Evolutionary conservation across 1,140 invertebrate genomes (phyloP).

Genomic region (Neodiprion virginianus): DNA sequence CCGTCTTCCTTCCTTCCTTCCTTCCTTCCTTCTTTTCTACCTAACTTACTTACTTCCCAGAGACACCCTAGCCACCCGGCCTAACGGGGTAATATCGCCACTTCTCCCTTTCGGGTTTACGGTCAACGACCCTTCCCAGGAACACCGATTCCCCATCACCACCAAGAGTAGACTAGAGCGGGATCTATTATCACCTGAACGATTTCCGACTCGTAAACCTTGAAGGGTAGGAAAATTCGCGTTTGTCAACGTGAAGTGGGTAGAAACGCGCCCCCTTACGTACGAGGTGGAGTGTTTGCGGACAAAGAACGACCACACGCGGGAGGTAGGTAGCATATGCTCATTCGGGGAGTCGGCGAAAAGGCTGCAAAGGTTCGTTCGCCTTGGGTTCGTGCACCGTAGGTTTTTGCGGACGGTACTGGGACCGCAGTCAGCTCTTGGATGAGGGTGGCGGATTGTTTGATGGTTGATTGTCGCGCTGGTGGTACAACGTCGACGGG

Average conservation of each 20-base stretch:
- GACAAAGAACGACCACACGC: background rate
- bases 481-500: conserved; percentile 45
- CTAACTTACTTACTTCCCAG: conserved; percentile 30
- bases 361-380: no score
- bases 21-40: conserved; percentile 25
- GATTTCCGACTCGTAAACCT: no score
- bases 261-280: no score
- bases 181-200: no score
- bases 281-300: background rate
- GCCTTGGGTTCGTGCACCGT: no score
- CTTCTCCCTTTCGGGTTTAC: background rate
- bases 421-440: no score
- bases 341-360: background rate
- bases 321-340: background rate
- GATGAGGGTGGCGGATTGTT: conserved; percentile 57
- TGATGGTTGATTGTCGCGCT: conserved; percentile 59
- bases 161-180: no score
- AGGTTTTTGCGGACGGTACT: no score
- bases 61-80: background rate
- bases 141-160: no score
- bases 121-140: background rate
- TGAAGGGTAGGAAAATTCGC: no score
- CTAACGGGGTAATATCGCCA: background rate
- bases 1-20: conserved; percentile 11
- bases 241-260: no score